Conservation (phyloP, 2,113 vertebrate genomes). For the Poecile atricapillus region DNA sequence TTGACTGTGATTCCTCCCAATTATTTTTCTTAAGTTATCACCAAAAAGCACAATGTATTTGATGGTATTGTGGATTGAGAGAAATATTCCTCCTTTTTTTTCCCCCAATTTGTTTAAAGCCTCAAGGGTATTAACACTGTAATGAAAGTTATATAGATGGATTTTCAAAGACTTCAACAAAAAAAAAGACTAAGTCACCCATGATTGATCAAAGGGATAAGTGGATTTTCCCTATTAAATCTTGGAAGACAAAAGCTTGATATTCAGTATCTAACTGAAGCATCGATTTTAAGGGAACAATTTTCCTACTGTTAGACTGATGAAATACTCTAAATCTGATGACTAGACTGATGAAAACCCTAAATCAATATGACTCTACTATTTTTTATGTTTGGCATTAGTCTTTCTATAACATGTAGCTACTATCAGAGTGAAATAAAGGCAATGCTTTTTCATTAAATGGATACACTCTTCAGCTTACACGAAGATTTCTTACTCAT, state of each 20-base stretch:
- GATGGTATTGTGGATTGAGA: neutral
- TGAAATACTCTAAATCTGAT: neutral
- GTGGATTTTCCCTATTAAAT: conserved; percentile 39
- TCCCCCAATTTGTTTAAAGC: conserved; percentile 23
- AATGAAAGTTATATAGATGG: conserved; percentile 42
- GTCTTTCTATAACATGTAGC: neutral
- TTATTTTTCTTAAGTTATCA: conserved; percentile 35
- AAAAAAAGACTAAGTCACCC: conserved; percentile 24
- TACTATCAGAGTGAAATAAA: neutral
- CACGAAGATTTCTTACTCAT: neutral
- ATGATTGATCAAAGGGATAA: conserved; percentile 59
- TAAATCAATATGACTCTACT: neutral
- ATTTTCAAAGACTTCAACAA: conserved; percentile 50
- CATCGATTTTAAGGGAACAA: neutral
- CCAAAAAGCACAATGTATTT: neutral
- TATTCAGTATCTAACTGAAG: neutral
- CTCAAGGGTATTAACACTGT: conserved; percentile 41
- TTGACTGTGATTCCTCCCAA: neutral
- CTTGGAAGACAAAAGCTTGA: conserved; percentile 44
- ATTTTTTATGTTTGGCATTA: neutral
- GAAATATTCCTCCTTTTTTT: neutral
- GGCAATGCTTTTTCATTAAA: neutral
- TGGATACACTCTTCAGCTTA: neutral
- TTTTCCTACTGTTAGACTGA: neutral
- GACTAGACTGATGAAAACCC: neutral